Percentiles rank a stretch among this genome's conserved stretches.
Evolutionary conservation across 1,140 invertebrate genomes (phyloP).

Genomic region (Ceratoteleas bidentatus): DNA sequence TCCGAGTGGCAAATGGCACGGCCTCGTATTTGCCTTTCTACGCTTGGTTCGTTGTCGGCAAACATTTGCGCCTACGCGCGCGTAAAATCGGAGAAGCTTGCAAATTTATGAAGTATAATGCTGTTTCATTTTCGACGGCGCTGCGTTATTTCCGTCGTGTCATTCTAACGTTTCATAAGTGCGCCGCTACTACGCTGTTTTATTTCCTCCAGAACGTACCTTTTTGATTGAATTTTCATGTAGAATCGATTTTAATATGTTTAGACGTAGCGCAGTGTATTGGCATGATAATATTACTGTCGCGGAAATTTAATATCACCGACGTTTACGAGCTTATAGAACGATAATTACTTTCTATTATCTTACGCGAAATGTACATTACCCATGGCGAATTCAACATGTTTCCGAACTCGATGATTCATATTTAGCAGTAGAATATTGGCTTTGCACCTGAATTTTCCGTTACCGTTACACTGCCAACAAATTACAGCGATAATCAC

Average conservation of each 20-base stretch:
- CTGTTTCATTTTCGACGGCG: conserved; percentile 64
- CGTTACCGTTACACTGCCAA: no score
- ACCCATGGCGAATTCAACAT: no score
- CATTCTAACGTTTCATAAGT: conserved; percentile 70
- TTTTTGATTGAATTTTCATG: conserved; percentile 63
- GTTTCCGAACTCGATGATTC: no score
- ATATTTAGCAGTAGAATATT: no score
- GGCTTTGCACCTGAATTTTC: no score
- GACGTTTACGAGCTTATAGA: conserved; percentile 21
- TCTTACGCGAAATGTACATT: no score
- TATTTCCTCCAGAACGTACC: conserved; percentile 50
- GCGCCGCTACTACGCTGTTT: conserved; percentile 52
- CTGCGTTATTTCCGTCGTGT: conserved; percentile 71
- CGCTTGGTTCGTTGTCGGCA: conserved; percentile 40
- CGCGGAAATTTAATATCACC: conserved; percentile 26
- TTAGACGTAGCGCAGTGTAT: conserved; percentile 37
- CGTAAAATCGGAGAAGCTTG: conserved; percentile 61
- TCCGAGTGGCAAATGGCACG: conserved; percentile 44
- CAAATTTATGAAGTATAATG: conserved; percentile 65
- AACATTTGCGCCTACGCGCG: conserved; percentile 66
- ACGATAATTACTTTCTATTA: conserved; percentile 18
- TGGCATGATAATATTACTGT: conserved; percentile 31
- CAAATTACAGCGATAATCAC: no score
- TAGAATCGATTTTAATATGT: conserved; percentile 62
- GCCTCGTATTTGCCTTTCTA: conserved; percentile 56